Evolutionary conservation across 2,113 vertebrate species (phyloP).

Genomic region (Albula glossodonta): DNA sequence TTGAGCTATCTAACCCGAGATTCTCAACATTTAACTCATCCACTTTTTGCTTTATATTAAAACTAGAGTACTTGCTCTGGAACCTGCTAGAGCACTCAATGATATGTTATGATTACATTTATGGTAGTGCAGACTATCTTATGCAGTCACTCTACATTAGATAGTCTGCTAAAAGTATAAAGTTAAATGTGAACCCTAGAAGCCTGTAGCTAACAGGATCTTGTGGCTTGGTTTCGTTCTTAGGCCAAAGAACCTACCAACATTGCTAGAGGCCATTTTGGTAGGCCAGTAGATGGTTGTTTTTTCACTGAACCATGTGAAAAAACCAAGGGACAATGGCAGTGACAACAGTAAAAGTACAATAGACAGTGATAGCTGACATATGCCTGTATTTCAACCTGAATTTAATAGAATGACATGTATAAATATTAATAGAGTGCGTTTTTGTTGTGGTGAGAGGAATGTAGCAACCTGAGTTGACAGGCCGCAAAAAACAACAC

Average conservation of each 20-base stretch:
- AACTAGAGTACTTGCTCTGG: too few relatives aligned
- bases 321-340: background rate
- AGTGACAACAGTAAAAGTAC: background rate
- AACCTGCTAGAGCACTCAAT: too few relatives aligned
- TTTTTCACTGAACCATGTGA: background rate
- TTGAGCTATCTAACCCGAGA: too few relatives aligned
- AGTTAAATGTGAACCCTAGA: too few relatives aligned
- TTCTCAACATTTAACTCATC: too few relatives aligned
- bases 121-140: too few relatives aligned
- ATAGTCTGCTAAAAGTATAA: too few relatives aligned
- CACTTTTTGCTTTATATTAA: too few relatives aligned
- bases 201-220: background rate
- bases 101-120: too few relatives aligned
- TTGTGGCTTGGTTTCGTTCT: background rate
- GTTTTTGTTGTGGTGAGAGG: background rate
- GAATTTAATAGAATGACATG: background rate
- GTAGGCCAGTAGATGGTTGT: background rate
- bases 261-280: background rate
- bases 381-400: too few relatives aligned
- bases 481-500: background rate
- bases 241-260: background rate
- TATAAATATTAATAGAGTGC: background rate
- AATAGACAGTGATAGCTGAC: background rate
- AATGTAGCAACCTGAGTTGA: background rate
- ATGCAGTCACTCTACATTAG: too few relatives aligned